Percentiles rank a stretch among this genome's conserved stretches.
These are phyloP conservation scores for Helicoverpa assulta DNA, from an alignment of 2,888 invertebrate genomes.

Conservation along the genomic window DNA sequence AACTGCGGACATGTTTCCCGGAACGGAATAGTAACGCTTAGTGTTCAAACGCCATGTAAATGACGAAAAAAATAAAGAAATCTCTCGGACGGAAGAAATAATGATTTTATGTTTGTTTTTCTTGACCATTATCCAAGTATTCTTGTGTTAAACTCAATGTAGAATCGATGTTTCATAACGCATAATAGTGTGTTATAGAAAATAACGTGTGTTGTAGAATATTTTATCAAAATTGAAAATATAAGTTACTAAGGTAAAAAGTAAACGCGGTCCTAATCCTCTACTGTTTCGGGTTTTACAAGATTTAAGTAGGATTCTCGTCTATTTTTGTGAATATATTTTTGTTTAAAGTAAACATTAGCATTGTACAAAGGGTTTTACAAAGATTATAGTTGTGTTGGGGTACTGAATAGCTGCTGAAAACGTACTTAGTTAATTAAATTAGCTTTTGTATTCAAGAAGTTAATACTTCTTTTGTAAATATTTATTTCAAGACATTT, in stretches of 20 bases:
- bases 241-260: background rate
- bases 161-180: background rate
- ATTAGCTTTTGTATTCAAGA: slow-evolving; percentile 21
- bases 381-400: slow-evolving; percentile 29
- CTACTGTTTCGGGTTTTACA: background rate
- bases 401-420: slow-evolving; percentile 19
- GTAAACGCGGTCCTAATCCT: background rate
- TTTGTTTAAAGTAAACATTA: slow-evolving; percentile 26
- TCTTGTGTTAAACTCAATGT: too few species aligned
- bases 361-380: slow-evolving; percentile 21
- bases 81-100: too few species aligned
- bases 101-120: too few species aligned
- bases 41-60: too few species aligned
- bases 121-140: too few species aligned
- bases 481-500: slow-evolving; percentile 40
- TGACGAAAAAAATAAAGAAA: too few species aligned
- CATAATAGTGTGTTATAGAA: background rate
- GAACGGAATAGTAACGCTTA: too few species aligned
- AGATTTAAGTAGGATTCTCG: slow-evolving; percentile 1
- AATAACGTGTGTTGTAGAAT: too few species aligned
- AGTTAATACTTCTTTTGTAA: slow-evolving; percentile 36
- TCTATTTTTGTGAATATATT: slow-evolving; percentile 22
- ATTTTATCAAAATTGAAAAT: too few species aligned
- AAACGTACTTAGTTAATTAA: slow-evolving; percentile 46
- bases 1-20: too few species aligned